Conservation (phyloP, 2,113 vertebrate species). For the Pseudopodoces humilis region DNA sequence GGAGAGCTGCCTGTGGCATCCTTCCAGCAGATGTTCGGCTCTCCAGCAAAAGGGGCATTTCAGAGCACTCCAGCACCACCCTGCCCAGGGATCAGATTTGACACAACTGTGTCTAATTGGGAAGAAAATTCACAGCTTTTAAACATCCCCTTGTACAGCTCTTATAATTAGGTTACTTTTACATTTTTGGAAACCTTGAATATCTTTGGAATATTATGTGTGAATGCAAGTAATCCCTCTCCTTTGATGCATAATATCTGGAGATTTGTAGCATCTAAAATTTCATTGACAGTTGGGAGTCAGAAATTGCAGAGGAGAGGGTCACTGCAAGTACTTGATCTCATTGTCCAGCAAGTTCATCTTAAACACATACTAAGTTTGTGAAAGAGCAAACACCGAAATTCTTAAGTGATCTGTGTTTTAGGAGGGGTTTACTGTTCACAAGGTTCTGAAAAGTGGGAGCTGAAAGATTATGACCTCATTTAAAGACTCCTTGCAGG, state of each 20-base stretch:
- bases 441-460: background rate
- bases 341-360: background rate
- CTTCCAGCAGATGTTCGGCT: constrained; percentile 29
- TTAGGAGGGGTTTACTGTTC: constrained; percentile 14
- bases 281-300: constrained; percentile 3
- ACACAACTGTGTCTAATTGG: background rate
- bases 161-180: background rate
- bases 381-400: background rate
- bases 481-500: background rate
- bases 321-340: background rate
- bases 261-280: constrained; percentile 10
- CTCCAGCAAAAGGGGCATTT: background rate
- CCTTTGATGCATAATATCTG: background rate
- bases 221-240: background rate
- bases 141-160: background rate
- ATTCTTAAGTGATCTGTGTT: background rate
- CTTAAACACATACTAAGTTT: background rate
- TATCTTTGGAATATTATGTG: background rate
- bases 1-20: background rate
- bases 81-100: background rate
- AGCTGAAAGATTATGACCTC: constrained; percentile 22
- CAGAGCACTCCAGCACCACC: background rate
- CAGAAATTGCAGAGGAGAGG: background rate
- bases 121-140: background rate
- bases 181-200: constrained; percentile 10